Evolutionary conservation across 1,140 invertebrate genomes (phyloP).

Genomic region (Myzus persicae): DNA sequence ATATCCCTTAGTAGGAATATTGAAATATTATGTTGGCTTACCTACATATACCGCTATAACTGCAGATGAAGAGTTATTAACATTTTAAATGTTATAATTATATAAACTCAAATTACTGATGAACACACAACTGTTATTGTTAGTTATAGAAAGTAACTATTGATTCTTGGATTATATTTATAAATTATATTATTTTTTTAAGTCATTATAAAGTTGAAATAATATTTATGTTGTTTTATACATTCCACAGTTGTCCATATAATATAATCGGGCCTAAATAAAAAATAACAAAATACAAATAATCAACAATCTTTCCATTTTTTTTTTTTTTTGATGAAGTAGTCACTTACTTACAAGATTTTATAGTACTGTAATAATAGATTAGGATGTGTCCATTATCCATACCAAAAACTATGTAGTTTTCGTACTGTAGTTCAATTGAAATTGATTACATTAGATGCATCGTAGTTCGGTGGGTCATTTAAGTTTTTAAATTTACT

Average conservation of each 20-base stretch:
- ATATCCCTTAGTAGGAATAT: not conserved
- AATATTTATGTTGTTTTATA: not conserved
- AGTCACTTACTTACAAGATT: not conserved
- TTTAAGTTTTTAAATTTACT: not conserved
- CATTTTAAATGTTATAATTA: not conserved
- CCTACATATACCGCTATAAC: not conserved
- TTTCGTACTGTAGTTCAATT: not conserved
- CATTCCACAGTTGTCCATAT: not conserved
- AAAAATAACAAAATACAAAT: not conserved
- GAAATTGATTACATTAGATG: not conserved
- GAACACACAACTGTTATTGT: not conserved
- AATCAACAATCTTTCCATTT: not conserved
- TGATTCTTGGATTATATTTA: not conserved
- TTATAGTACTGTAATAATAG: not conserved
- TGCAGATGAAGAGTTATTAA: not conserved
- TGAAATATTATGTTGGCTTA: not conserved
- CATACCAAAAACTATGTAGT: not conserved
- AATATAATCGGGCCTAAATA: not conserved
- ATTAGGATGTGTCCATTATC: not conserved
- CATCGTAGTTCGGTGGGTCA: not conserved
- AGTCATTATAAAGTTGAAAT: not conserved
- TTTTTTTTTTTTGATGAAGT: not conserved
- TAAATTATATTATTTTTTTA: not conserved
- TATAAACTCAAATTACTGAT: not conserved
- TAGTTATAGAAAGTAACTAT: not conserved